Percentiles rank a stretch among this genome's conserved stretches.
Conservation (phyloP, 2,888 invertebrate species). For the Mythimna lalbum region DNA sequence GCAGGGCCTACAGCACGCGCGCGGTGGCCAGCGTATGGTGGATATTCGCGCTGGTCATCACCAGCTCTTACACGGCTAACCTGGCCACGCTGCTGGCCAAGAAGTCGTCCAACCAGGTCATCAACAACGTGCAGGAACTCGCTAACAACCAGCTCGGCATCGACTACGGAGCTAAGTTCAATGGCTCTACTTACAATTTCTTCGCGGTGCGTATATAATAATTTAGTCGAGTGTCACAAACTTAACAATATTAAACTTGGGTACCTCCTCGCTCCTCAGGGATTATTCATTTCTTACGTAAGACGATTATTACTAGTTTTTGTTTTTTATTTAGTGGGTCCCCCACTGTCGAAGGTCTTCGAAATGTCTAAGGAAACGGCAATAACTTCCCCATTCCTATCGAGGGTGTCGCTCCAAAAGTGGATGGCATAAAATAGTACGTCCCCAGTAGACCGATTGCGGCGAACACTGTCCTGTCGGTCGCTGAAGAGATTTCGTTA, state of each 20-base stretch:
- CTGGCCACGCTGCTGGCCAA: slow-evolving; percentile 97
- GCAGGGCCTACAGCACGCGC: slow-evolving; percentile 96
- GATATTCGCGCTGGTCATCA: slow-evolving; percentile 97
- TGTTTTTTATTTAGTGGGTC: too few relatives aligned
- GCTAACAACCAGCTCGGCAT: slow-evolving; percentile 94
- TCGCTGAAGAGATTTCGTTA: too few relatives aligned
- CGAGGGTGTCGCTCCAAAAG: too few relatives aligned
- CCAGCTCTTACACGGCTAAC: slow-evolving; percentile 97
- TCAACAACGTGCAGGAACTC: slow-evolving; percentile 95
- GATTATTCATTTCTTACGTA: too few relatives aligned
- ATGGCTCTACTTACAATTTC: slow-evolving; percentile 96
- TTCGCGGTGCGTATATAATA: slow-evolving; percentile 92
- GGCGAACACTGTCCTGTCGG: too few relatives aligned
- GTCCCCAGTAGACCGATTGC: too few relatives aligned
- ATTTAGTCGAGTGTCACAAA: background rate
- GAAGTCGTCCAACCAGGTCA: slow-evolving; percentile 92
- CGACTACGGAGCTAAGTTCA: slow-evolving; percentile 95
- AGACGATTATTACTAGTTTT: too few relatives aligned
- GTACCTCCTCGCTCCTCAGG: background rate
- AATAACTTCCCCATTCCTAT: too few relatives aligned
- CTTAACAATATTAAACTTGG: background rate
- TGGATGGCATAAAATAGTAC: too few relatives aligned
- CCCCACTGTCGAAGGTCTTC: too few relatives aligned
- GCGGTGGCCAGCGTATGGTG: slow-evolving; percentile 97
- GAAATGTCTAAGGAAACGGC: too few relatives aligned